phyloP scores from a whole-genome alignment of 2,888 invertebrate species.

The Drosophila macrospina region DNA sequence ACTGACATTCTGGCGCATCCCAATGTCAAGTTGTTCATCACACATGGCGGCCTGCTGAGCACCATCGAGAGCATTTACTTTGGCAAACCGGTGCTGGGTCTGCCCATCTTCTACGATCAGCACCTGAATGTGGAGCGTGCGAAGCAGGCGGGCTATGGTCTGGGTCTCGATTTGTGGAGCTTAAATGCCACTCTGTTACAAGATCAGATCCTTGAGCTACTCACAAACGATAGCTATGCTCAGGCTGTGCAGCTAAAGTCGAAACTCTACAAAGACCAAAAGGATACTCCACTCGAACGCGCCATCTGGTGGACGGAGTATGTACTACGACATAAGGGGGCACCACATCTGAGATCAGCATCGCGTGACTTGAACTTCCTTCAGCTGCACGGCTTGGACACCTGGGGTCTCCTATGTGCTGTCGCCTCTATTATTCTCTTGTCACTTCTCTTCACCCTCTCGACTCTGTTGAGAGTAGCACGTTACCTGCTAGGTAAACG shows the following conservation, averaged over 20 bases:
- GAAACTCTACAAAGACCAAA: constrained; percentile 79
- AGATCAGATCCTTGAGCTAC: constrained; percentile 60
- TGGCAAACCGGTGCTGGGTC: constrained; percentile 85
- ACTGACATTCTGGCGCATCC: constrained; percentile 85
- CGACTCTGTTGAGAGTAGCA: constrained; percentile 8
- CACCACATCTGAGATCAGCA: constrained; percentile 81
- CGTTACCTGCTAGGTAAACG: constrained; percentile 22
- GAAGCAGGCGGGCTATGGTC: constrained; percentile 84
- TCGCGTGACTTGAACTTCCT: constrained; percentile 78
- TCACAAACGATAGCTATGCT: constrained; percentile 63
- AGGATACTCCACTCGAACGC: constrained; percentile 76
- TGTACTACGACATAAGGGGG: constrained; percentile 83
- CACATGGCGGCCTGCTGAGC: constrained; percentile 86
- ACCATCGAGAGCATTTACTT: constrained; percentile 86
- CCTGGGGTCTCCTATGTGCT: constrained; percentile 57
- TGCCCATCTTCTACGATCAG: constrained; percentile 86
- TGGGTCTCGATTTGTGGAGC: constrained; percentile 78
- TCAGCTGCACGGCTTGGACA: constrained; percentile 77
- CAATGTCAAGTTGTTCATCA: constrained; percentile 85
- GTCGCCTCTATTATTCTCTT: constrained; percentile 1
- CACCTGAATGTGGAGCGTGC: constrained; percentile 85
- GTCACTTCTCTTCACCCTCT: constrained; percentile 13
- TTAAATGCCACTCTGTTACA: constrained; percentile 79
- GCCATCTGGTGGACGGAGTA: constrained; percentile 84
- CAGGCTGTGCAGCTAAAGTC: constrained; percentile 61